Conservation (phyloP, 2,797 vertebrate genomes). For the Dallia pectoralis region DNA sequence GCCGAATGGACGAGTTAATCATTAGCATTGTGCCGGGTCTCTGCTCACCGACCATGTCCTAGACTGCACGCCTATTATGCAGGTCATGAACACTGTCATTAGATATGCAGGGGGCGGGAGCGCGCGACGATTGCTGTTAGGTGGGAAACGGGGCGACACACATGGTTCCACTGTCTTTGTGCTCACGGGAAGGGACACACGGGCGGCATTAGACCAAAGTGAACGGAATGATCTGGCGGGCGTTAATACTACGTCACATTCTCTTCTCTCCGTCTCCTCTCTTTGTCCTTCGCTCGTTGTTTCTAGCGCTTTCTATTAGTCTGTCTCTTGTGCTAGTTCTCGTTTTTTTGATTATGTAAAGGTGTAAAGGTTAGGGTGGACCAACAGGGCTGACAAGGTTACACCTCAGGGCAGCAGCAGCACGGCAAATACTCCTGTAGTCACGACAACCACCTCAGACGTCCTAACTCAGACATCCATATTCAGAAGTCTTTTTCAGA, state of each 20-base stretch:
- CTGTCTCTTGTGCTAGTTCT: not conserved
- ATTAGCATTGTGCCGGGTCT: not conserved
- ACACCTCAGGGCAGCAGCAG: not conserved
- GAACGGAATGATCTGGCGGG: constrained; percentile 23
- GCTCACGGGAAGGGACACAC: constrained; percentile 39
- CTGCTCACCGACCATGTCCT: not conserved
- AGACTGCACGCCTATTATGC: constrained; percentile 32
- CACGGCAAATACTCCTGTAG: not conserved
- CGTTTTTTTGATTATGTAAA: not conserved
- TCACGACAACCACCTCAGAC: not conserved
- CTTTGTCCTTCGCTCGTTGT: not conserved
- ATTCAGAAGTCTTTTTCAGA: too few relatives aligned
- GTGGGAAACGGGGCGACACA: constrained; percentile 54
- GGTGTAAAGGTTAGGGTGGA: not conserved
- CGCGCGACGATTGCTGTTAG: constrained; percentile 54
- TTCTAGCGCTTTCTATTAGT: not conserved
- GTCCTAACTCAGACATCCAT: too few relatives aligned
- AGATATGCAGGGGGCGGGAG: constrained; percentile 52
- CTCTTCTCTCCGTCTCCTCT: not conserved
- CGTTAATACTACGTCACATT: constrained; percentile 9
- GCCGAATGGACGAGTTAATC: not conserved
- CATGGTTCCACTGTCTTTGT: constrained; percentile 41
- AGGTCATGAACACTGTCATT: constrained; percentile 57
- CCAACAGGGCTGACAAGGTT: not conserved
- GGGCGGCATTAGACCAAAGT: constrained; percentile 42